Evolutionary conservation across 2,113 vertebrate species (phyloP).

Genomic region (Alexandromys fortis): DNA sequence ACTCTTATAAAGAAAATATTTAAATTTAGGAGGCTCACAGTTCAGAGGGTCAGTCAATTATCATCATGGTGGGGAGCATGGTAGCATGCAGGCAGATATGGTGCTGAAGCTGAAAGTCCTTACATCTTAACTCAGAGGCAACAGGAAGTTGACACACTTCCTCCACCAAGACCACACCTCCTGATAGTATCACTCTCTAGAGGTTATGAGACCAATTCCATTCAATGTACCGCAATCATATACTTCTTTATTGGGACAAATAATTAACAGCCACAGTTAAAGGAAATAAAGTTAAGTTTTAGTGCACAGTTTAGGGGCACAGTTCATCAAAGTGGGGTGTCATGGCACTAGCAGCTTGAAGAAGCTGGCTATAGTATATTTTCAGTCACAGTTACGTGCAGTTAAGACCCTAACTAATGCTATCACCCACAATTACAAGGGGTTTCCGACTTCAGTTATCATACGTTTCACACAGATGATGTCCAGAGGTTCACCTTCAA

Average conservation of each 20-base stretch:
- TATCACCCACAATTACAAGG: background rate
- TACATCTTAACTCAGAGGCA: too few species aligned
- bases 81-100: too few species aligned
- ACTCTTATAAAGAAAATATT: background rate
- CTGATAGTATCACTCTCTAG: too few species aligned
- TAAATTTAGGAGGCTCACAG: background rate
- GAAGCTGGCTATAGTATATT: background rate
- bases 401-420: background rate
- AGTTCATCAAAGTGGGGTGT: background rate
- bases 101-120: too few species aligned
- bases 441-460: background rate
- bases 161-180: too few species aligned
- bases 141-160: too few species aligned
- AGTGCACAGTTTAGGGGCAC: background rate
- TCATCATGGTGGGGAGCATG: too few species aligned
- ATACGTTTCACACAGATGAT: background rate
- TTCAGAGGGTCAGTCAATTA: too few species aligned
- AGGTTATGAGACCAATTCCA: too few species aligned
- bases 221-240: too few species aligned
- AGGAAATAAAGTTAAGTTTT: background rate
- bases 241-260: background rate
- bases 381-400: too few species aligned
- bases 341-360: background rate
- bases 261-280: background rate
- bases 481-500: background rate